Percentiles rank a stretch among this genome's conserved stretches.
These are phyloP conservation scores for Eufriesea mexicana DNA, from an alignment of 1,140 invertebrate species.

Conservation along the genomic window DNA sequence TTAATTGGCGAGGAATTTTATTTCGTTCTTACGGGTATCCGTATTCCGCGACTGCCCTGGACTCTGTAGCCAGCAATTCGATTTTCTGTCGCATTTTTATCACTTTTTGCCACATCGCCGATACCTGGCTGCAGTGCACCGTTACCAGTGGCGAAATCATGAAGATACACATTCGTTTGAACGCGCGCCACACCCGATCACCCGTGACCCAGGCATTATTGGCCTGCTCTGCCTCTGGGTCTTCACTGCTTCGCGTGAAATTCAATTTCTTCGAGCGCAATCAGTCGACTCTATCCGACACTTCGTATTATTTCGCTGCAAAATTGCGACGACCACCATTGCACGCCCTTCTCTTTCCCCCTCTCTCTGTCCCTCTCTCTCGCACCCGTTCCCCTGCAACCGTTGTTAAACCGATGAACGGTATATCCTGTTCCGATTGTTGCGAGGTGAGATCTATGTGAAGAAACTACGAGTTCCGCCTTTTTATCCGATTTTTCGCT, in stretches of 20 bases:
- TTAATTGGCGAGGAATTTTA: neutral
- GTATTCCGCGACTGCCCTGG: neutral
- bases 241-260: constrained; percentile 43
- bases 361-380: neutral
- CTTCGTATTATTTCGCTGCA: constrained; percentile 54
- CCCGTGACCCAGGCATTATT: constrained; percentile 27
- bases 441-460: neutral
- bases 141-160: constrained; percentile 21
- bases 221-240: constrained; percentile 18
- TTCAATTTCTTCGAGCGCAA: constrained; percentile 64
- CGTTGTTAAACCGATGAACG: constrained; percentile 22
- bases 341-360: too few relatives aligned
- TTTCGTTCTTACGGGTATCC: neutral
- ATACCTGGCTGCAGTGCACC: neutral
- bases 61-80: neutral
- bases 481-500: constrained; percentile 5
- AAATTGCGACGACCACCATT: constrained; percentile 17
- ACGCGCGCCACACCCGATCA: constrained; percentile 20
- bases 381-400: neutral
- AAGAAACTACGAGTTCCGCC: neutral
- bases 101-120: neutral
- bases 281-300: constrained; percentile 47
- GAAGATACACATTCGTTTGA: constrained; percentile 48
- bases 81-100: constrained; percentile 4
- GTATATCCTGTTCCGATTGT: constrained; percentile 40